phyloP scores from a whole-genome alignment of 2,797 vertebrate genomes.

The Ceyx erithaca region DNA sequence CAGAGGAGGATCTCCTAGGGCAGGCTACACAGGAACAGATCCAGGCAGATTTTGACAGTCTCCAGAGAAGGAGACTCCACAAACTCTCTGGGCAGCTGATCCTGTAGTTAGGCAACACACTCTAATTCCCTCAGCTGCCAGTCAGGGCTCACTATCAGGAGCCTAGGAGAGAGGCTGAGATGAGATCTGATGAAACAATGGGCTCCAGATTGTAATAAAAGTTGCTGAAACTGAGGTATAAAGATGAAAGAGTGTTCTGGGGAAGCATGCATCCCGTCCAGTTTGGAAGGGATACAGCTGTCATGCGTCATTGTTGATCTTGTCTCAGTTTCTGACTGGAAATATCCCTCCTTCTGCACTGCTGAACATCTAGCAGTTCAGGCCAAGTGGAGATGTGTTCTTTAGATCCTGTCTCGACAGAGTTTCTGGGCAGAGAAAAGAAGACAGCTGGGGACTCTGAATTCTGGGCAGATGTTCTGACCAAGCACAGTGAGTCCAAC shows the following conservation, averaged over 20 bases:
- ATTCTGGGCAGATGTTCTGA: background rate
- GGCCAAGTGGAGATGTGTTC: background rate
- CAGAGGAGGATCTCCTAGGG: too few species aligned
- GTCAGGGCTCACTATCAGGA: background rate
- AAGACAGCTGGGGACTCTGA: background rate
- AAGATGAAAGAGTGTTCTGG: background rate
- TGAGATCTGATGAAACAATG: background rate
- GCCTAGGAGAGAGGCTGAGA: background rate
- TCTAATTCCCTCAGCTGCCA: background rate
- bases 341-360: background rate
- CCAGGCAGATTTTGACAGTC: too few species aligned
- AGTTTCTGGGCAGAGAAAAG: background rate
- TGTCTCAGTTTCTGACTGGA: constrained; percentile 4
- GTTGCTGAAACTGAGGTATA: background rate
- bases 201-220: background rate
- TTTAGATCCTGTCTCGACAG: background rate
- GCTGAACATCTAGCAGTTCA: background rate
- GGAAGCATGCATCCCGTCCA: background rate
- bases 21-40: too few species aligned
- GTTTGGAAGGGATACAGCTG: background rate
- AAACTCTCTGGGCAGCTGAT: too few species aligned
- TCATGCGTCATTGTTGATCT: background rate
- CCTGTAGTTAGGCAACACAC: background rate
- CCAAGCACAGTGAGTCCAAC: background rate
- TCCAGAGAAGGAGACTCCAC: too few species aligned